A percentile compares a stretch with the other conserved stretches of the same genome.
Conservation (phyloP, 2,888 invertebrate species). For the Apamea monoglypha region DNA sequence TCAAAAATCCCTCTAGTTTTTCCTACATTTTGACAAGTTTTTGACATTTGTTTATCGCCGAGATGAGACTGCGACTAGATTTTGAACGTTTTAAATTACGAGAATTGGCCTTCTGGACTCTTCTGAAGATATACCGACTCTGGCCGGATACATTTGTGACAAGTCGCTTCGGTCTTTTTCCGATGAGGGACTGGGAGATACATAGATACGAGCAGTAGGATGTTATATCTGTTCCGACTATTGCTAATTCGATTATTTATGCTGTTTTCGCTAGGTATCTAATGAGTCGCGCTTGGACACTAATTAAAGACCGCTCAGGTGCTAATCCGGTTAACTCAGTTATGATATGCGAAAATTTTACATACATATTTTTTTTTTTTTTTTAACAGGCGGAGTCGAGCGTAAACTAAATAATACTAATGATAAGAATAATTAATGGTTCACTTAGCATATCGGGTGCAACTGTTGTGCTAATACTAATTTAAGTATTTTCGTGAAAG, state of each 20-base stretch:
- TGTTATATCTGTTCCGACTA: neutral
- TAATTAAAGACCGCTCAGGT: conserved; percentile 36
- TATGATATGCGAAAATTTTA: conserved; percentile 3
- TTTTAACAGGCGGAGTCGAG: neutral
- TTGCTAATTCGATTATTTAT: conserved; percentile 22
- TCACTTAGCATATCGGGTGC: neutral
- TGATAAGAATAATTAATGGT: neutral
- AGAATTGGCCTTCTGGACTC: no score
- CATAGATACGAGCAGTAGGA: conserved; percentile 4
- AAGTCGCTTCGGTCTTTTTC: conserved; percentile 10
- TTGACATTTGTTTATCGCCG: no score
- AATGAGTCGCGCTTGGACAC: conserved; percentile 17
- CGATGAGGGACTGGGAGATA: conserved; percentile 5
- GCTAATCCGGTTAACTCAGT: conserved; percentile 31
- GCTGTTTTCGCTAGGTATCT: neutral
- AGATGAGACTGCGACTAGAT: no score
- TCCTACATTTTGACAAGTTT: no score
- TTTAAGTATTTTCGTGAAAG: neutral
- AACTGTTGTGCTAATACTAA: neutral
- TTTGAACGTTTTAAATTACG: no score
- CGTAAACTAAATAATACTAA: neutral
- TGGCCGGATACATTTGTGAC: neutral
- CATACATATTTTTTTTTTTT: neutral
- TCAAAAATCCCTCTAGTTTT: no score
- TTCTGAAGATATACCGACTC: neutral